These are phyloP conservation scores for Megaleporinus macrocephalus DNA, from an alignment of 2,113 vertebrate species.

Conservation along the genomic window DNA sequence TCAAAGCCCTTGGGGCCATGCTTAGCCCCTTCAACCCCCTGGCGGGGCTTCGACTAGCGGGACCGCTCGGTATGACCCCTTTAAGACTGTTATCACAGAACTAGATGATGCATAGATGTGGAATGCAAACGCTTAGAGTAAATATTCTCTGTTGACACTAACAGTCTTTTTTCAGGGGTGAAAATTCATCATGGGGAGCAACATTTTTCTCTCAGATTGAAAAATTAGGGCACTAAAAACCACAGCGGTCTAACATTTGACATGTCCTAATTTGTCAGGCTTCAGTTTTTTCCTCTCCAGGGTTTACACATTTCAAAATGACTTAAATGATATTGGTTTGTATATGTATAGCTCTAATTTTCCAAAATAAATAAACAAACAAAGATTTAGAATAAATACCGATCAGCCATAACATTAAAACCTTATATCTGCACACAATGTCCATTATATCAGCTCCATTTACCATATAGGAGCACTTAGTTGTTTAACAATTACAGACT, in stretches of 20 bases:
- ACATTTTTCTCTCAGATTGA: neutral
- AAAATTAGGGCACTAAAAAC: neutral
- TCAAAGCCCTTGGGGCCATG: slow-evolving; percentile 90
- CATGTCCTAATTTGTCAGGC: neutral
- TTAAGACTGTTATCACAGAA: neutral
- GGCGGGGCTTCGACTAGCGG: slow-evolving; percentile 90
- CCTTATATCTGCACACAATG: no score
- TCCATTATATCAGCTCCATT: no score
- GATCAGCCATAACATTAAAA: no score
- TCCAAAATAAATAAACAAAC: no score
- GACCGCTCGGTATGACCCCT: slow-evolving; percentile 87
- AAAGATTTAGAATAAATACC: no score
- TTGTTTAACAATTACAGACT: no score
- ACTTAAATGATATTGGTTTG: no score
- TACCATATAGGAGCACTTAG: no score
- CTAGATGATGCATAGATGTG: no score
- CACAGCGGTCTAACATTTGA: neutral
- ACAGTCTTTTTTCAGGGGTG: neutral
- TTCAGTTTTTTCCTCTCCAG: no score
- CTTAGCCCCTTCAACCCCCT: slow-evolving; percentile 93
- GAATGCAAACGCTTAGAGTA: neutral
- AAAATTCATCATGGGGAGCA: neutral
- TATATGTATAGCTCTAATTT: no score
- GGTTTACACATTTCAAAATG: no score
- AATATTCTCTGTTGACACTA: neutral